A percentile compares a stretch with the other conserved stretches of the same genome.
Evolutionary conservation across 2,113 vertebrate species (phyloP).

Genomic region (Mola mola): DNA sequence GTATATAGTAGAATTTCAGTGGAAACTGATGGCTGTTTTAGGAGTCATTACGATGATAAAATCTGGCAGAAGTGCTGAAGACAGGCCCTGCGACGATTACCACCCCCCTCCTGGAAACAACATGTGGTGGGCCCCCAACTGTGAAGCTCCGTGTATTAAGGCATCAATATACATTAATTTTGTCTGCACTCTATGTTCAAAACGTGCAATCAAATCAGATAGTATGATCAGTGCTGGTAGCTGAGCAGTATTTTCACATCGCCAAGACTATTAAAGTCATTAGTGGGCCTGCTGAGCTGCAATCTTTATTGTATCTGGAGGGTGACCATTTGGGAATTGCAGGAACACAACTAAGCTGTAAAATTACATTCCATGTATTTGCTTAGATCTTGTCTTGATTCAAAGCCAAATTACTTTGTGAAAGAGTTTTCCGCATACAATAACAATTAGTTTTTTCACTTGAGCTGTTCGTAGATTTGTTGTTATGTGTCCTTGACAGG

Average conservation of each 20-base stretch:
- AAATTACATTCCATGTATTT: conserved; percentile 60
- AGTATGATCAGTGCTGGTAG: conserved; percentile 67
- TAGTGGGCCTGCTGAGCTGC: conserved; percentile 44
- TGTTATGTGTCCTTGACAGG: conserved; percentile 70
- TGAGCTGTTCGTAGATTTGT: conserved; percentile 74
- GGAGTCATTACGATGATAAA: conserved; percentile 71
- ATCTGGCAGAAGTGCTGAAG: conserved; percentile 54
- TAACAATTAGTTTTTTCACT: conserved; percentile 75
- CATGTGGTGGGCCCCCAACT: conserved; percentile 29
- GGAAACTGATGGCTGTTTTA: conserved; percentile 65
- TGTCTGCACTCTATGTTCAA: conserved; percentile 28
- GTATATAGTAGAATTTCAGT: no score
- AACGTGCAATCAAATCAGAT: conserved; percentile 26
- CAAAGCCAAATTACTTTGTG: conserved; percentile 58
- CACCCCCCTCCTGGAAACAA: conserved; percentile 40
- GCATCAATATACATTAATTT: conserved; percentile 24
- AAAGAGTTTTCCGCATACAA: conserved; percentile 58
- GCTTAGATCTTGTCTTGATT: conserved; percentile 50
- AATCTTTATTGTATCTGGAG: conserved; percentile 57
- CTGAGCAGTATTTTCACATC: conserved; percentile 66
- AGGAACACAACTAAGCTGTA: conserved; percentile 48
- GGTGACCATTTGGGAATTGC: conserved; percentile 65
- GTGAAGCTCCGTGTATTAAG: conserved; percentile 31
- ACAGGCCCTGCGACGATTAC: conserved; percentile 33
- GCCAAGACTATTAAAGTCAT: conserved; percentile 55